phyloP scores from a whole-genome alignment of 1,140 invertebrate species.

The Polyergus mexicanus region DNA sequence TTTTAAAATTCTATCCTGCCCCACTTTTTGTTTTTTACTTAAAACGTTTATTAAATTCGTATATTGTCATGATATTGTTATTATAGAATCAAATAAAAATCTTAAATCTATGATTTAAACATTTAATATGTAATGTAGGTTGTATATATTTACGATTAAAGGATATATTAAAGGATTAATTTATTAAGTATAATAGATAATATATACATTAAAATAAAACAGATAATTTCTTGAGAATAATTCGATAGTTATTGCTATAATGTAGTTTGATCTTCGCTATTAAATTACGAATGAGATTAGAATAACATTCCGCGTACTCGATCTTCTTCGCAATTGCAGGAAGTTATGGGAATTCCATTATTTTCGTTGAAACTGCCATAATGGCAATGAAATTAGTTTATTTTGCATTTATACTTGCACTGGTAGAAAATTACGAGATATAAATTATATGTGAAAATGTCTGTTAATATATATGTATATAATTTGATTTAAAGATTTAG shows the following conservation, averaged over 20 bases:
- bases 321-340: conserved; percentile 48
- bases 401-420: conserved; percentile 11
- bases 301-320: conserved; percentile 46
- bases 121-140: background rate
- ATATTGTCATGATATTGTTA: background rate
- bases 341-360: conserved; percentile 42
- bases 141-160: background rate
- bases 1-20: background rate
- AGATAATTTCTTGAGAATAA: conserved; percentile 22
- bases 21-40: background rate
- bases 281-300: conserved; percentile 51
- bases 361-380: conserved; percentile 40
- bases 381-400: conserved; percentile 58
- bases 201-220: conserved; percentile 31
- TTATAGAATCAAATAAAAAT: background rate
- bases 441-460: conserved; percentile 35
- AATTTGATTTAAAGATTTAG: conserved; percentile 8
- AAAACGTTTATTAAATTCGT: background rate
- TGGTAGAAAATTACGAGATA: conserved; percentile 24
- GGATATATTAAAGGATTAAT: background rate
- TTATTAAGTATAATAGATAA: background rate
- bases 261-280: conserved; percentile 24
- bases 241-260: background rate
- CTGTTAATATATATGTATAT: no score
- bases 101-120: background rate